phyloP scores from a whole-genome alignment of 2,797 vertebrate genomes.

The Cottoperca gobio region DNA sequence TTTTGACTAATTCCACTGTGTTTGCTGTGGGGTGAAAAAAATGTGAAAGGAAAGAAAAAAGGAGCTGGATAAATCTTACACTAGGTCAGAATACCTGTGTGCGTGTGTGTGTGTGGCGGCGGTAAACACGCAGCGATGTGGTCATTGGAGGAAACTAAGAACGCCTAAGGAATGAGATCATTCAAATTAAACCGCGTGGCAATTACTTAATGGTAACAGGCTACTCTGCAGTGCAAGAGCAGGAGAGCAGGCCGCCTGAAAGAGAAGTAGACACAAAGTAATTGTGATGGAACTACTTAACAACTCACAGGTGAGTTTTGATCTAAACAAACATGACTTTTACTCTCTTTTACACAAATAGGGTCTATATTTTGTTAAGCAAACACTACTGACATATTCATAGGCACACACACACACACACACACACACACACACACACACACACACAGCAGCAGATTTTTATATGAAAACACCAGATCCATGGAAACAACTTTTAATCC shows the following conservation, averaged over 20 bases:
- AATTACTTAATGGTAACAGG: constrained; percentile 69
- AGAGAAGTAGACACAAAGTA: constrained; percentile 48
- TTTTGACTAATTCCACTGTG: constrained; percentile 10
- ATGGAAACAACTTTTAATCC: constrained; percentile 62
- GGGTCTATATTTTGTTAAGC: not conserved
- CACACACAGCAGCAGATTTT: constrained; percentile 20
- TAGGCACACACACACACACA: not conserved
- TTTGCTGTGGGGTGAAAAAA: constrained; percentile 13
- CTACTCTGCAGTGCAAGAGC: constrained; percentile 63
- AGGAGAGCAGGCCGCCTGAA: constrained; percentile 55
- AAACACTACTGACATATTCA: constrained; percentile 24
- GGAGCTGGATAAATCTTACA: constrained; percentile 35
- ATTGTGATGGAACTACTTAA: constrained; percentile 65
- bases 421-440: constrained; percentile 11
- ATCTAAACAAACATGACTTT: constrained; percentile 59
- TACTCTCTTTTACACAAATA: constrained; percentile 24
- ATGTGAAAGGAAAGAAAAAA: not conserved
- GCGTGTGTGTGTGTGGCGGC: constrained; percentile 12
- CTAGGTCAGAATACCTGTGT: constrained; percentile 31
- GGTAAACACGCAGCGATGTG: constrained; percentile 67
- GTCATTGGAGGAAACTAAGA: constrained; percentile 67
- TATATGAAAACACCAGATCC: constrained; percentile 54
- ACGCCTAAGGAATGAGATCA: constrained; percentile 77
- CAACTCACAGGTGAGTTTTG: constrained; percentile 71
- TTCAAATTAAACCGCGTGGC: constrained; percentile 67